Evolutionary conservation across 1,140 invertebrate genomes (phyloP), one percentile per base, ranked within the genome.

Genomic region (Drosophila burlai): DNA sequence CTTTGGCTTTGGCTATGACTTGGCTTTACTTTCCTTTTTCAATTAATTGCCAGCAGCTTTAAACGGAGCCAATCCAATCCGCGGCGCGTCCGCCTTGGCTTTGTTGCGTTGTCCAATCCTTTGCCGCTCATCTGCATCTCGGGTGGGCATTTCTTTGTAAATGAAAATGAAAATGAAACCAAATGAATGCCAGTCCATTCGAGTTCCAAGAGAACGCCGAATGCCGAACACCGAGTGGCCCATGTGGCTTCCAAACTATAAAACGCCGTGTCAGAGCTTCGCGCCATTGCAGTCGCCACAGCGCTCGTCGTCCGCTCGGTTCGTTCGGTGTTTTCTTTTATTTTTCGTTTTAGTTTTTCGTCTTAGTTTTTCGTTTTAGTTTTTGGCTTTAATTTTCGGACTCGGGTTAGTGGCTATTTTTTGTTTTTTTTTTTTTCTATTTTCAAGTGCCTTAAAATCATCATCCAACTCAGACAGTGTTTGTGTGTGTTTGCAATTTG

Each of bases 51-150:
- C 59, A 57, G 15, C 42, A 29, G 36, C 67, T 61, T 59, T 74
- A 74, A 74, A 74, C 68, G 71, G 55, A 73, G 71, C 40, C 71
- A 73, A 45, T 36, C 66, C 31, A 57, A n/a, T 42, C 36, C 4
- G 34, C 36, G 34, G 34, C 36, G 34, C 36, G 54, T 57, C 54
- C 54, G 57, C 58, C 36, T 43, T 59, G 43, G 43, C 7, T 46
- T 60, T 65, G 55, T 62, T 55, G 52, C 34, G 34, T 57, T 13
- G 21, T 9, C 16, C 43, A 59, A 47, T 55, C 67, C 40, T 40
- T 50, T 5, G 36, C 73, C 75, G 57, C 75, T 78, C 75, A 78
- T 78, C 74, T 78, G 75, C 64, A 78, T 77, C 75, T 76, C 45
- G 29, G 46, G 7, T 45, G 60, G 29, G 15, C 34, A 36, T 57